These are phyloP conservation scores for Ectobius pallidus DNA, from an alignment of 2,888 invertebrate genomes.

Conservation along the genomic window DNA sequence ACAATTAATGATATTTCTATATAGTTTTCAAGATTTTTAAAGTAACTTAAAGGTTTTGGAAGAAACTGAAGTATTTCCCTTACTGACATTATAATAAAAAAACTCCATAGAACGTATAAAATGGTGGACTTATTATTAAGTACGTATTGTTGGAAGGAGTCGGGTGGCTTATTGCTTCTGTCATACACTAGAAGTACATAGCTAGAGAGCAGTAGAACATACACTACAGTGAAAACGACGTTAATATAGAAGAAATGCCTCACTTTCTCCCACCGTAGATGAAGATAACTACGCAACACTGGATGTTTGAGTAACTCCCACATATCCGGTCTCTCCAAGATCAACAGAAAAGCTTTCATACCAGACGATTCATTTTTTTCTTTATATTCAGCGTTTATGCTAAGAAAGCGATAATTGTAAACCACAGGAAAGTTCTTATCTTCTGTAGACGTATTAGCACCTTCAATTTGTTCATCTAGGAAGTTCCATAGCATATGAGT, in stretches of 20 bases:
- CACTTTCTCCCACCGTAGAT: neutral
- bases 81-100: neutral
- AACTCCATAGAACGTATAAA: neutral
- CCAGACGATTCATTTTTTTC: neutral
- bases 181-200: neutral
- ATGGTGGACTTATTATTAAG: too few species aligned
- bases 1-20: neutral
- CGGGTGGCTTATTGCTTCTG: too few species aligned
- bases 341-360: neutral
- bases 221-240: neutral
- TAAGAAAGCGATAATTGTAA: neutral
- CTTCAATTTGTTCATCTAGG: conserved; percentile 7
- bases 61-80: neutral
- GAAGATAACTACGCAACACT: neutral
- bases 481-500: neutral
- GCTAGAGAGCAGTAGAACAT: neutral
- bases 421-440: neutral
- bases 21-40: neutral
- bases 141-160: too few species aligned
- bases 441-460: neutral
- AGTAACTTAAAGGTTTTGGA: neutral
- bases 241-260: neutral
- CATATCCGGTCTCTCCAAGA: neutral
- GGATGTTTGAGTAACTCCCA: conserved; percentile 9
- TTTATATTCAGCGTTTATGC: too few species aligned